These are phyloP conservation scores for Ceramica pisi DNA, from an alignment of 2,888 invertebrate species.

Conservation along the genomic window DNA sequence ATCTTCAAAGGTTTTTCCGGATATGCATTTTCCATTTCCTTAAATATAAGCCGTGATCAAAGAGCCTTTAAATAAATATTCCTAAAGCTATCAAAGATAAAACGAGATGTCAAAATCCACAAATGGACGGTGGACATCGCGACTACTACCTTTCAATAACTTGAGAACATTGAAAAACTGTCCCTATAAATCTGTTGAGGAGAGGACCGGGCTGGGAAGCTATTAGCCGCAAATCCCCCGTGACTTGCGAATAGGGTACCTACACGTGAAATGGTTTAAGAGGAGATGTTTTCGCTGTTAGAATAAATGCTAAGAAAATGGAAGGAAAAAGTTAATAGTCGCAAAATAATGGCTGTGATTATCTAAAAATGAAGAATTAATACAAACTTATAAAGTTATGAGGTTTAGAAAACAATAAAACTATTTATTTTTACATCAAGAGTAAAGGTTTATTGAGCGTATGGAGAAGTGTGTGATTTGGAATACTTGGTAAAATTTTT, in stretches of 20 bases:
- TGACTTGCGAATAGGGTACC: constrained; percentile 67
- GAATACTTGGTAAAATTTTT: neutral
- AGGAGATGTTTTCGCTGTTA: neutral
- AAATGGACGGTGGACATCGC: constrained; percentile 75
- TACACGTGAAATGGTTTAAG: constrained; percentile 16
- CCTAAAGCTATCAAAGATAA: constrained; percentile 71
- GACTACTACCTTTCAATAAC: constrained; percentile 73
- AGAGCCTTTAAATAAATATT: constrained; percentile 68
- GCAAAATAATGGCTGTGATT: too few species aligned
- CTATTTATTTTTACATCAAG: neutral
- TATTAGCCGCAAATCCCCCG: constrained; percentile 80
- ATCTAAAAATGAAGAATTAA: neutral
- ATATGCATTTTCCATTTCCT: constrained; percentile 37
- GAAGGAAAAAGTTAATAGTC: neutral
- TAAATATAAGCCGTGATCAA: constrained; percentile 62
- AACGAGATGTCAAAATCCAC: constrained; percentile 81
- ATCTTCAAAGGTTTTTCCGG: constrained; percentile 6
- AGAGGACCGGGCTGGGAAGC: constrained; percentile 75
- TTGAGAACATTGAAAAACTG: constrained; percentile 71
- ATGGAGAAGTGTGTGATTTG: neutral
- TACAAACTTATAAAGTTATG: neutral
- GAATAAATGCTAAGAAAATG: neutral
- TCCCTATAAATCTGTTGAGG: constrained; percentile 72
- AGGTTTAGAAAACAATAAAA: neutral
- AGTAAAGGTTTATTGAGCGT: neutral